Conservation (phyloP, 1,140 invertebrate species). For the Sinonovacula constricta region DNA sequence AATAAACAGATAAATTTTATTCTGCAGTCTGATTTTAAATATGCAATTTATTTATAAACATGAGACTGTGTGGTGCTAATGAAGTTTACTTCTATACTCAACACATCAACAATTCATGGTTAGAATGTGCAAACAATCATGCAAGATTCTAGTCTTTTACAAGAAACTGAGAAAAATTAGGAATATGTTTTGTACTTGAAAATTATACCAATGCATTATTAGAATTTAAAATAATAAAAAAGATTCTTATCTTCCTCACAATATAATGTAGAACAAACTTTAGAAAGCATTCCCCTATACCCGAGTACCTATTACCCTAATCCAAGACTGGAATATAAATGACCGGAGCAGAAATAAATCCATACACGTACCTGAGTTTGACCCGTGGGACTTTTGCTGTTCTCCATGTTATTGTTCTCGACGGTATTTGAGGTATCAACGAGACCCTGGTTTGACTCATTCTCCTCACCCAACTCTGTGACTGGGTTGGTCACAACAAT, state of each 20-base stretch:
- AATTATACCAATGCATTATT: background rate
- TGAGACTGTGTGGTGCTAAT: no score
- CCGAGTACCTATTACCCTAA: background rate
- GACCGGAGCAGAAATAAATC: background rate
- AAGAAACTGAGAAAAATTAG: no score
- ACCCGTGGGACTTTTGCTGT: constrained; percentile 17
- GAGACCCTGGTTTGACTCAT: constrained; percentile 40
- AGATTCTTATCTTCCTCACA: background rate
- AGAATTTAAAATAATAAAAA: background rate
- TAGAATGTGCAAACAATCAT: no score
- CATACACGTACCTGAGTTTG: constrained; percentile 51
- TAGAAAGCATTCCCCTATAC: background rate
- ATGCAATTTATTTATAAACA: no score
- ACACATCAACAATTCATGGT: no score
- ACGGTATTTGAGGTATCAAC: constrained; percentile 6
- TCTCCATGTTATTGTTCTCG: constrained; percentile 28
- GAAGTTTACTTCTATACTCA: no score
- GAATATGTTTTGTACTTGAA: no score
- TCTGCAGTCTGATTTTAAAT: no score
- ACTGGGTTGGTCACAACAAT: constrained; percentile 77
- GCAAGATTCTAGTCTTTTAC: no score
- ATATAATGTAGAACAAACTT: background rate
- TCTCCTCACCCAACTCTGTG: constrained; percentile 71
- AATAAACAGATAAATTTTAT: no score
- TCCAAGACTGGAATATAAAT: background rate